Percentiles rank a stretch among this genome's conserved stretches.
Evolutionary conservation across 2,797 vertebrate species (phyloP).

Genomic region (Enteromius fasciolatus): DNA sequence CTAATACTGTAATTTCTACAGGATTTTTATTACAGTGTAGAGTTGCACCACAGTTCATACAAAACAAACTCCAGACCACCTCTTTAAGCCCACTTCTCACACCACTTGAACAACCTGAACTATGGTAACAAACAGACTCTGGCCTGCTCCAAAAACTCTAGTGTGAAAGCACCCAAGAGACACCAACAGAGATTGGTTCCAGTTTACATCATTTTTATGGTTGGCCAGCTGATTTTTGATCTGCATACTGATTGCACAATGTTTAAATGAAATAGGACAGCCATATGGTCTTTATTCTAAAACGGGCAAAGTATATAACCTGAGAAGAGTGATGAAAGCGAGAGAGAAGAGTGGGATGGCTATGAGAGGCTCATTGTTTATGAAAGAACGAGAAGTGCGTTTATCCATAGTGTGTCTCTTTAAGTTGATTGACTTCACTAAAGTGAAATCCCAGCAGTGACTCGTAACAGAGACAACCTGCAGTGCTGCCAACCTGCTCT

Average conservation of each 20-base stretch:
- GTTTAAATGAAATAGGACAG: constrained; percentile 27
- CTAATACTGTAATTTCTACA: no score
- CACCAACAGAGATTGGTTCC: constrained; percentile 48
- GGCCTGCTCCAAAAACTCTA: background rate
- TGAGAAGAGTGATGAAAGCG: constrained; percentile 31
- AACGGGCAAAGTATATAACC: constrained; percentile 6
- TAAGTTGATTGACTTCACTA: constrained; percentile 80
- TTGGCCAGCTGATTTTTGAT: constrained; percentile 22
- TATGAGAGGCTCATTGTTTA: constrained; percentile 82
- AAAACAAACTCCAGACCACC: background rate
- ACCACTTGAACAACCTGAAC: background rate
- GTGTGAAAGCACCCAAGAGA: constrained; percentile 3
- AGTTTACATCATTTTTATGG: constrained; percentile 11
- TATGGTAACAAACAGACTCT: background rate
- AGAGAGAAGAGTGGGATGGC: background rate
- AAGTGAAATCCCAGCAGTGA: constrained; percentile 92
- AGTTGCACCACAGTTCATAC: background rate
- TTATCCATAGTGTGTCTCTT: constrained; percentile 84
- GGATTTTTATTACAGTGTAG: no score
- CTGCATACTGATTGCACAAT: constrained; percentile 22
- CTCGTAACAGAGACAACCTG: constrained; percentile 91
- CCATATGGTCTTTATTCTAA: constrained; percentile 43
- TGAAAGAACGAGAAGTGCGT: constrained; percentile 92
- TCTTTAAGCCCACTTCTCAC: background rate
- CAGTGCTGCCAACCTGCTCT: constrained; percentile 94